Conservation (phyloP, 2,113 vertebrate species). For the Melierax canorus region DNA sequence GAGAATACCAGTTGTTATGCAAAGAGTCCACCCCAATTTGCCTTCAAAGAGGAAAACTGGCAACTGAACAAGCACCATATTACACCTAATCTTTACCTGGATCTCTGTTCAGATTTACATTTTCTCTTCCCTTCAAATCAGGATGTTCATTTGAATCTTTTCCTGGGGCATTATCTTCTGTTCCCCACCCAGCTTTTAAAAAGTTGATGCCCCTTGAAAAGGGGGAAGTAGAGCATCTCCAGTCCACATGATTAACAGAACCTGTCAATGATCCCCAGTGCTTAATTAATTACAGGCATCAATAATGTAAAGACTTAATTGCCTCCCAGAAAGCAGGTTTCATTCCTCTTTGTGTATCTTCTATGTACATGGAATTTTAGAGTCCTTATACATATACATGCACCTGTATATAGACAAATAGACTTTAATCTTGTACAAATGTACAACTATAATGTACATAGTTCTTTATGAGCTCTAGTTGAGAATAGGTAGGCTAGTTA, state of each 20-base stretch:
- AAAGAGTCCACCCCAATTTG: neutral
- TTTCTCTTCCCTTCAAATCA: neutral
- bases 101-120: neutral
- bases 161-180: neutral
- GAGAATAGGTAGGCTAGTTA: neutral
- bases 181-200: neutral
- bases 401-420: neutral
- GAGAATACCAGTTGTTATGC: neutral
- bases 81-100: neutral
- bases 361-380: neutral
- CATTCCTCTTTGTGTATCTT: neutral
- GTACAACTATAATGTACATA: neutral
- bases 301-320: neutral
- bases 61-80: neutral
- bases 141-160: neutral
- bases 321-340: neutral
- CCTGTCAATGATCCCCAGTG: neutral
- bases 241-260: neutral
- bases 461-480: neutral
- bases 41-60: neutral
- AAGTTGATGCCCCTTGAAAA: neutral
- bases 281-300: neutral
- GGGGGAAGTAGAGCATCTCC: neutral
- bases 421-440: neutral
- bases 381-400: neutral